Base-by-base conservation (phyloP, 92 coral and sea anemone species). In the Chrysogorgia sp. region DNA sequence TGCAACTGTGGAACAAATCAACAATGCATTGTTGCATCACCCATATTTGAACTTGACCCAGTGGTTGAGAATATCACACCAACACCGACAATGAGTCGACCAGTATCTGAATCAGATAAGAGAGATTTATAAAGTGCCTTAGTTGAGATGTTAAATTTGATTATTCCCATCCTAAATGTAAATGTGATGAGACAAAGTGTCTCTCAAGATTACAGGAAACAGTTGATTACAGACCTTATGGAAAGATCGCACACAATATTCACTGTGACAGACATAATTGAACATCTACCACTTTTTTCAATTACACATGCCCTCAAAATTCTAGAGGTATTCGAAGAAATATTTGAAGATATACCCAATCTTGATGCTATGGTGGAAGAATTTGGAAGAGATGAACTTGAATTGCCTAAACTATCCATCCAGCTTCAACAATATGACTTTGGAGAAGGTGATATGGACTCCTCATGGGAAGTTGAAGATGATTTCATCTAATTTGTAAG, bases 331-430 rank as follows among this genome's bases (percentile, higher is more conserved):
- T 80, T 81, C 33, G 31, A 88, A 60, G 88, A 88, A 71, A 69
- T 88, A 17, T 88, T 88, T 81, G 85, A 58, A 40, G 89, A 84
- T 31, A 84, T 84, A 58, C 70, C 83, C 20, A 79, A 79, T 35
- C 72, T 87, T 40, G 85, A 83, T 49, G 70, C 22, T 34, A 83
- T 58, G 71, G 77, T 76, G 47, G 71, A 82, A 67, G 76, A 63
- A 34, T 58, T 74, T 28, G 77, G 61, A 43, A 81, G 63, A 61
- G 65, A 30, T 25, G 81, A 70, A 34, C 66, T 35, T 12, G 34
- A 30, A 21, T 1, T 31, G 22, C 10, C 34, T 24, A 31, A 5
- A 17, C 59, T 20, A 52, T 37, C 12, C 43, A 37, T 5, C 12
- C 43, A 37, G 12, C 12, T 37, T 37, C 43, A n/a, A n/a, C n/a